These are phyloP conservation scores for Pseudoips prasinana DNA, from an alignment of 2,888 invertebrate genomes.

Conservation along the genomic window DNA sequence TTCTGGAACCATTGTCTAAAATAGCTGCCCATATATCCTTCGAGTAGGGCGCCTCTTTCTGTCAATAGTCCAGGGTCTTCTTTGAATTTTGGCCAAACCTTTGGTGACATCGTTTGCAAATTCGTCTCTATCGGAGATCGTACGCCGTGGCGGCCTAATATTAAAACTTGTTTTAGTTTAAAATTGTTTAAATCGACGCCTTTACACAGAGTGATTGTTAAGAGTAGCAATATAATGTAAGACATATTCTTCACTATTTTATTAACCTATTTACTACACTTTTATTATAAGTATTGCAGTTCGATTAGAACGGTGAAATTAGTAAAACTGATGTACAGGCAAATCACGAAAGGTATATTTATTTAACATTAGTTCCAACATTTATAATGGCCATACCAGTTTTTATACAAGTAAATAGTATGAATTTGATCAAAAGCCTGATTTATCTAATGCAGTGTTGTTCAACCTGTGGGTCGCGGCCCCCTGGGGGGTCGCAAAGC, in stretches of 20 bases:
- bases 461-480: too few species aligned
- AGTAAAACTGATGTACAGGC: too few species aligned
- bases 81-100: slow-evolving; percentile 8
- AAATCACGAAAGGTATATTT: too few species aligned
- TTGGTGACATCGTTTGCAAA: slow-evolving; percentile 8
- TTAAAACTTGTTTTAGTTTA: slow-evolving; percentile 17
- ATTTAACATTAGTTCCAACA: too few species aligned
- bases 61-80: slow-evolving; percentile 13
- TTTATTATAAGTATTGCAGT: too few species aligned
- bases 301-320: too few species aligned
- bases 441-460: too few species aligned
- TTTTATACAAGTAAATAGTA: too few species aligned
- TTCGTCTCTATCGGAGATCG: slow-evolving; percentile 6
- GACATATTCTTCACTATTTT: slow-evolving; percentile 13
- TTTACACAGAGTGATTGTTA: slow-evolving; percentile 3
- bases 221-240: slow-evolving; percentile 4
- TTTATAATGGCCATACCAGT: too few species aligned
- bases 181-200: too few species aligned
- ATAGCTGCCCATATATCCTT: slow-evolving; percentile 25
- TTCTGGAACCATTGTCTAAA: slow-evolving; percentile 21
- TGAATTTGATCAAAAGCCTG: too few species aligned
- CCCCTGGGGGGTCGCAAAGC: too few species aligned
- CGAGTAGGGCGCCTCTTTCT: slow-evolving; percentile 12
- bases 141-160: slow-evolving; percentile 24
- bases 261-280: slow-evolving; percentile 2